Conservation (phyloP, 2,888 invertebrate species). For the Crioceris asparagi region DNA sequence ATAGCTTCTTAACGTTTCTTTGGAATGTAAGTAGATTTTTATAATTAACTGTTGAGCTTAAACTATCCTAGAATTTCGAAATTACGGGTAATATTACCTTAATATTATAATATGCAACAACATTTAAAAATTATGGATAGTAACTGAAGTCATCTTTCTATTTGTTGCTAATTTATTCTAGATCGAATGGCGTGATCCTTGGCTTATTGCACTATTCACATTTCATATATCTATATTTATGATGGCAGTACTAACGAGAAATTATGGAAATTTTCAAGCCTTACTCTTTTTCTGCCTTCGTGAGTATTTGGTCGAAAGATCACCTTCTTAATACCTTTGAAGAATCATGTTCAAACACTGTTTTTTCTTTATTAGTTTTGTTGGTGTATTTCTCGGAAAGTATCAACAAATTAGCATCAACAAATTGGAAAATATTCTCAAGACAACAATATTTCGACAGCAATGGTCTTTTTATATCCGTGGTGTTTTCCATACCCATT, state of each 20-base stretch:
- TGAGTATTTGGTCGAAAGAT: conserved; percentile 43
- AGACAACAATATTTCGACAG: conserved; percentile 90
- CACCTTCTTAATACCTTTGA: neutral
- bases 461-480: conserved; percentile 86
- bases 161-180: conserved; percentile 42
- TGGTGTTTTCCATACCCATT: conserved; percentile 88
- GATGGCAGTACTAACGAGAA: conserved; percentile 69
- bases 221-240: conserved; percentile 70
- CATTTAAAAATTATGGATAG: too few relatives aligned
- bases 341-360: neutral
- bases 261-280: conserved; percentile 80
- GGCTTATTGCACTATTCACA: conserved; percentile 65
- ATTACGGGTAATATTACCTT: too few relatives aligned
- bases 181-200: conserved; percentile 87
- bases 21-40: too few relatives aligned
- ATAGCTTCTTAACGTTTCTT: too few relatives aligned
- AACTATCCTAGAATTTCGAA: too few relatives aligned
- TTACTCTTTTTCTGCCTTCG: conserved; percentile 67
- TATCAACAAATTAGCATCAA: conserved; percentile 81
- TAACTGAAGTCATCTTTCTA: too few relatives aligned
- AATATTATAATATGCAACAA: too few relatives aligned
- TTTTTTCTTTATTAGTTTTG: conserved; percentile 47
- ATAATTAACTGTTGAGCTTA: too few relatives aligned
- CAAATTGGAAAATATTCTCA: conserved; percentile 79
- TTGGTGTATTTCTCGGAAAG: conserved; percentile 84